Evolutionary conservation across 1,140 invertebrate species (phyloP).

Genomic region (Pseudomyrmex sp.): DNA sequence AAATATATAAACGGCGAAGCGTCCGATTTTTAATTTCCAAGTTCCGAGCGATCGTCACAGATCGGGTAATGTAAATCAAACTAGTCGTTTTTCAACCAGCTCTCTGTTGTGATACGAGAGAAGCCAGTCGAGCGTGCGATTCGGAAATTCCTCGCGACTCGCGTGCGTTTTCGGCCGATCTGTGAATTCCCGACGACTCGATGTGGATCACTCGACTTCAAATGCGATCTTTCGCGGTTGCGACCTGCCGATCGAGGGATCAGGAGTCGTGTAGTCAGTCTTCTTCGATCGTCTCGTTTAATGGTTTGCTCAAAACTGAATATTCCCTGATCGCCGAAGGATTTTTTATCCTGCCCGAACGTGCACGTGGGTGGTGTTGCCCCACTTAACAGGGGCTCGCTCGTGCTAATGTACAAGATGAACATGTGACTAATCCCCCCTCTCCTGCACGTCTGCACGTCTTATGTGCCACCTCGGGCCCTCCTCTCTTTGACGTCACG

Average conservation of each 20-base stretch:
- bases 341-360: constrained; percentile 66
- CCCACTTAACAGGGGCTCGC: constrained; percentile 53
- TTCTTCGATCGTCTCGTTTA: constrained; percentile 48
- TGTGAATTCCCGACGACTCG: no score
- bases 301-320: constrained; percentile 67
- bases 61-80: background rate
- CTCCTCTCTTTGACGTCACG: constrained; percentile 55
- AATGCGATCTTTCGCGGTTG: background rate
- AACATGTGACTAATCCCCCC: constrained; percentile 46
- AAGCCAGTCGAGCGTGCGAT: background rate
- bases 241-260: background rate
- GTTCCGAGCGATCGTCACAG: background rate
- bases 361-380: constrained; percentile 57
- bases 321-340: constrained; percentile 49
- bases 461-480: constrained; percentile 29
- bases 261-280: background rate
- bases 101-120: background rate
- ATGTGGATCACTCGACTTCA: background rate
- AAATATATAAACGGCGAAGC: background rate
- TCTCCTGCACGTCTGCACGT: background rate
- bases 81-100: background rate
- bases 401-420: constrained; percentile 29
- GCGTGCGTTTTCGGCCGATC: background rate
- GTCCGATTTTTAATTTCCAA: background rate
- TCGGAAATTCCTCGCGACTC: no score